Base-by-base conservation (phyloP, 2,113 vertebrate genomes). In the Myrmecophaga tridactyla region DNA sequence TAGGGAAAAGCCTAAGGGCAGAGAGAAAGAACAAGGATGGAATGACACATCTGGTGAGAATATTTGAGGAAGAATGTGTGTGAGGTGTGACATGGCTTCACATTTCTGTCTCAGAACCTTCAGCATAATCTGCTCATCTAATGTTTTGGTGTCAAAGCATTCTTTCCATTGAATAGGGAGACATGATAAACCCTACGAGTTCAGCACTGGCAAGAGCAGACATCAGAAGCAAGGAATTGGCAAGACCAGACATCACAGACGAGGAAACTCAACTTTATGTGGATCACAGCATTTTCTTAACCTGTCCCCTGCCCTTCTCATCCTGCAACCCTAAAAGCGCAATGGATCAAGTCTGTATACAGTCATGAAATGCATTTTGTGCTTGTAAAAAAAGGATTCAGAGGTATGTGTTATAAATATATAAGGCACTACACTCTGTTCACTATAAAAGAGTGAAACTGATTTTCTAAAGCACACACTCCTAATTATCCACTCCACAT, bases 391-490 rank as follows among this genome's bases (percentile, higher is more conserved):
- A 86, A 92, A 11, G 25, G 25, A 75, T 43, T 73, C 34, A 56
- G 67, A 76, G 17, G 29, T 41, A 43, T 36, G 27, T 36, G 82
- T 58, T 85, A 5, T 63, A 41, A 90, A 10, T 41, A 48, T 20
- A 21, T 36, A 78, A 89, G 43, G 31, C 18, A 76, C 60, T 62
- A 39, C 1, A 65, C 12, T 72, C 60, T 83, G 41, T 34, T 89
- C 53, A 60, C 76, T 94, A 27, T 39, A 21, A 90, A 78, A 14
- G 53, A 90, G 87, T 70, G 14, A 58, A 93, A 86, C 14, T 62
- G 34, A 84, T 70, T 90, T 94, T 63, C 87, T 81, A 56, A 88
- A 90, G 36, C 29, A 94, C 62, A 85, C 25, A 77, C 18, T 88
- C 15, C 51, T 58, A 76, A 92, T 86, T 83, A 92, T n/a, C 46